Conservation (phyloP, 2,888 invertebrate species). For the Coremacera marginata region DNA sequence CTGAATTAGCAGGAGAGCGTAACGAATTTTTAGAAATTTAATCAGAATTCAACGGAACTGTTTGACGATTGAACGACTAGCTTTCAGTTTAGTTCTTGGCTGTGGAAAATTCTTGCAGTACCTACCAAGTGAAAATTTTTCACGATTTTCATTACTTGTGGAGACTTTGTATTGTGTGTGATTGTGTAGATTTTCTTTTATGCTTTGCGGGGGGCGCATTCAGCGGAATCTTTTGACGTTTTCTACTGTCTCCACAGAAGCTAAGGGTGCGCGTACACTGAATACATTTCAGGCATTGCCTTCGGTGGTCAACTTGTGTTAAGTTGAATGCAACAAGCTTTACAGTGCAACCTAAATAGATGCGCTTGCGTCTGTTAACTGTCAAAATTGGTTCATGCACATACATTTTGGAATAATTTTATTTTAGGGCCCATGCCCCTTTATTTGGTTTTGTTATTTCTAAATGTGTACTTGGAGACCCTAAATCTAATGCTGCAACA, state of each 20-base stretch:
- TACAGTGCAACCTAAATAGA: no score
- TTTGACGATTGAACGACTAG: neutral
- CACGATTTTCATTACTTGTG: constrained; percentile 18
- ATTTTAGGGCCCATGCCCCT: no score
- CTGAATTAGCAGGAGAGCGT: neutral
- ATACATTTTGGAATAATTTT: no score
- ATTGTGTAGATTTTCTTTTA: constrained; percentile 3
- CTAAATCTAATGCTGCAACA: no score
- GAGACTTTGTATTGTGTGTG: neutral
- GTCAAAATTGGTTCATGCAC: no score
- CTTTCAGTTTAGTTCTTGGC: constrained; percentile 15
- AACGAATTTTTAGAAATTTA: constrained; percentile 22
- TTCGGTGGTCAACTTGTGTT: no score
- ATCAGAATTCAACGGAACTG: constrained; percentile 26
- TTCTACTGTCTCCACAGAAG: neutral
- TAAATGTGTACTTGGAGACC: no score
- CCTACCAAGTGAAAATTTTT: constrained; percentile 28
- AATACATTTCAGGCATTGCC: no score
- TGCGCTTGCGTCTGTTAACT: no score
- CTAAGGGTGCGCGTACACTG: neutral
- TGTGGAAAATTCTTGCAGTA: constrained; percentile 18
- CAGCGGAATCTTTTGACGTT: neutral
- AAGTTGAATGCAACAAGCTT: no score
- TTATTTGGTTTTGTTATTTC: no score
- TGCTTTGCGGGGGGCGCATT: neutral